Conservation (phyloP, 2,113 vertebrate species). For the Puntigrus tetrazona region DNA sequence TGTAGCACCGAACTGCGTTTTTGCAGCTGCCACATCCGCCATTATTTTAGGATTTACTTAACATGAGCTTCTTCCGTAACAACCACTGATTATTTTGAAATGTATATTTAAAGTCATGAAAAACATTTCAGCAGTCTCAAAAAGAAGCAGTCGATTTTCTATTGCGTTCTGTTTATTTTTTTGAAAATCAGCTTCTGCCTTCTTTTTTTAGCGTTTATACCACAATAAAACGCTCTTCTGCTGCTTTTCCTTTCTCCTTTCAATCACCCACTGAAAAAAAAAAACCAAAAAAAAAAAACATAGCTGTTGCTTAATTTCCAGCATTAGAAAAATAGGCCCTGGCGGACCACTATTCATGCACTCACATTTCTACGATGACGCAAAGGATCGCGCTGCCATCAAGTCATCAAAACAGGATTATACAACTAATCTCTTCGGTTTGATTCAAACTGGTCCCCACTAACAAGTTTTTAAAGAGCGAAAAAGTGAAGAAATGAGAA, state of each 20-base stretch:
- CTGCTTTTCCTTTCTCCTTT: neutral
- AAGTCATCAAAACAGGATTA: constrained; percentile 8
- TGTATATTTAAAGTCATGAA: neutral
- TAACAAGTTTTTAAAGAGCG: neutral
- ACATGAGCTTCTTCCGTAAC: neutral
- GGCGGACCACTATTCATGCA: neutral
- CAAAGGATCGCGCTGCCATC: neutral
- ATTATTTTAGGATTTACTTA: neutral
- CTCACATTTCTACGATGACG: neutral
- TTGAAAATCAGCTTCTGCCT: neutral
- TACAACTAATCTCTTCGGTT: neutral
- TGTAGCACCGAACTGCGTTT: neutral
- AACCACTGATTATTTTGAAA: neutral
- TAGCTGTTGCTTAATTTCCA: neutral
- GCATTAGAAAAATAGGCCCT: neutral
- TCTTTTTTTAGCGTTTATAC: neutral
- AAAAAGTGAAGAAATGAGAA: constrained; percentile 47
- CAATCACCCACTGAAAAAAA: neutral
- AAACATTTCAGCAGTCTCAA: neutral
- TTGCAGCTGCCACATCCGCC: neutral
- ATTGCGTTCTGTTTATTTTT: neutral
- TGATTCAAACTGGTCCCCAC: neutral
- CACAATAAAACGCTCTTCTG: neutral
- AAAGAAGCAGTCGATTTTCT: neutral
- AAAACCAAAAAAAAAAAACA: too few relatives aligned